Evolutionary conservation across 1,140 invertebrate genomes (phyloP), one percentile per base, ranked within the genome.

Genomic region (Rhizoglyphus robini): DNA sequence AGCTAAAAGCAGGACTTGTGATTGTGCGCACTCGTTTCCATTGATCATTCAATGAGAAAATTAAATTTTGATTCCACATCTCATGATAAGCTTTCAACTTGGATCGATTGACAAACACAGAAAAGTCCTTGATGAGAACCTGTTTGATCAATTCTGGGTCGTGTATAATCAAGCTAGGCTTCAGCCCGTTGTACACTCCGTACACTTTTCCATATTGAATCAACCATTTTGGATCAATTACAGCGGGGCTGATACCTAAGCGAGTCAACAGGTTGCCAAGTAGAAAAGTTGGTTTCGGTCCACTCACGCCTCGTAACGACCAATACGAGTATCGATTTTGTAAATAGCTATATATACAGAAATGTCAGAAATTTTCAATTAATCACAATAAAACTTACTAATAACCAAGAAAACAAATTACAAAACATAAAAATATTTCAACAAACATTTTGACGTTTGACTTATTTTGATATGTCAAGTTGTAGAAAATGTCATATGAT

Each of bases 21-120:
- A 83, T 82, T 20, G 74, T 72, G 31, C 83, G 72, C 2, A 82
- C 65, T 3, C 78, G 71, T 70, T 78, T 80, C 83, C 83, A 84
- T 47, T 72, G 70, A 36, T 77, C 74, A 2, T 76, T 77, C 4
- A 73, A 72, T 0, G 73, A 58, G 8, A 61, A 15, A 63, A 63
- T 5, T 18, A 63, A 23, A 27, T 61, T 4, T 18, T 63, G 4
- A 4, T 61, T 61, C 4, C n/a, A 4, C 32, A 61, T 29, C 4
- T 36, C 18, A 31, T 61, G 48, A n/a, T 5, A 18, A 8, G 36
- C 23, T 25, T 61, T 4, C 20, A 63, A 13, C 4, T 31, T 23
- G 13, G 4, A 5, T 61, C 48, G 32, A 32, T 70, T 69, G 1
- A 68, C 64, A 67, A 71, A 71, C n/a, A 65, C 65, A 36, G 68